phyloP scores from a whole-genome alignment of 2,797 vertebrate genomes.

The Melanogrammus aeglefinus region DNA sequence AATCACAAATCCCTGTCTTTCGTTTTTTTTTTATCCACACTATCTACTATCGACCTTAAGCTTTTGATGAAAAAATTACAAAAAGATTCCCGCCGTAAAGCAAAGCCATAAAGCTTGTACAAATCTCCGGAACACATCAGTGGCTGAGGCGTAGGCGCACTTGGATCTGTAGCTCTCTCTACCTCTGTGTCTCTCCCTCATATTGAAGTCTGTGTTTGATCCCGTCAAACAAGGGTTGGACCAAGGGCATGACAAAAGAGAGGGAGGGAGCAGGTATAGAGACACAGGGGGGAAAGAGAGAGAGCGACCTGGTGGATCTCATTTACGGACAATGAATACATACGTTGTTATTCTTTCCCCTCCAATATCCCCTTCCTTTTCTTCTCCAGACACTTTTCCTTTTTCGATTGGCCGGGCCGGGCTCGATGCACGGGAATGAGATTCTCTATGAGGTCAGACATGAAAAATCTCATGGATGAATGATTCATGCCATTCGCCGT shows the following conservation, averaged over 20 bases:
- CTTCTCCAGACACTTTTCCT: conserved; percentile 34
- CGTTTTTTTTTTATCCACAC: neutral
- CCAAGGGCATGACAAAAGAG: conserved; percentile 29
- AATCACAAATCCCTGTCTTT: neutral
- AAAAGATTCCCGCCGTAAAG: neutral
- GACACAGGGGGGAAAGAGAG: neutral
- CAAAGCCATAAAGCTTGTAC: neutral
- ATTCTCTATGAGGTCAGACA: conserved; percentile 58
- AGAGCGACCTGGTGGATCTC: conserved; percentile 22
- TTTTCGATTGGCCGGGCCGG: conserved; percentile 23
- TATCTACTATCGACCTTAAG: neutral
- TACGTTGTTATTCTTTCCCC: neutral
- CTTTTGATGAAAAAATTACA: neutral
- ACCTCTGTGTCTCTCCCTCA: neutral
- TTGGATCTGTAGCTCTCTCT: neutral
- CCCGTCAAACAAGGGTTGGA: conserved; percentile 44
- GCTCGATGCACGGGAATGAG: conserved; percentile 37
- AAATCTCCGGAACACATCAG: neutral
- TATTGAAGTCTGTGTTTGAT: conserved; percentile 36
- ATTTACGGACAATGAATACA: conserved; percentile 38
- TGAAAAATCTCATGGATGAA: conserved; percentile 50
- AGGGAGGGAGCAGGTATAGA: conserved; percentile 6
- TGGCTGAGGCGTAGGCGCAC: neutral
- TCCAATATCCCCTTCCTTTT: neutral
- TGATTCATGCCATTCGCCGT: conserved; percentile 46